A percentile compares a stretch with the other conserved stretches of the same genome.
phyloP scores from a whole-genome alignment of 2,797 vertebrate genomes.

The Aldrovandia affinis region DNA sequence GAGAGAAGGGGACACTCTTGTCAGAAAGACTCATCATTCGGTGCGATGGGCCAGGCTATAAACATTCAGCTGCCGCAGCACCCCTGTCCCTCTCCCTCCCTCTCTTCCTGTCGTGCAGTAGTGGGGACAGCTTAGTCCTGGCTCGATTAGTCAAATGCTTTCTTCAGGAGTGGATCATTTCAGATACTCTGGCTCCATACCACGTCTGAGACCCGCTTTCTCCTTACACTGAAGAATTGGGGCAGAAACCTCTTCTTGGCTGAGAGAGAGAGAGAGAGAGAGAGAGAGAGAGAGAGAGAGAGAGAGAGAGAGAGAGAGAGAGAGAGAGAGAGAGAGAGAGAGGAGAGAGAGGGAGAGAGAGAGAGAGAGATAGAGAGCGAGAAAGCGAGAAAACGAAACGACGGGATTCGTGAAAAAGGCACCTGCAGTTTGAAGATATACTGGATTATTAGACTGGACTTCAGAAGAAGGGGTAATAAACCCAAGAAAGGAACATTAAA shows the following conservation, averaged over 20 bases:
- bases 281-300: conserved; percentile 15
- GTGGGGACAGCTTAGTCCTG: background rate
- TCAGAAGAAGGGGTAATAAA: conserved; percentile 17
- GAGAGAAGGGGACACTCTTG: conserved; percentile 5
- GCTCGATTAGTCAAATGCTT: conserved; percentile 14
- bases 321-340: conserved; percentile 34
- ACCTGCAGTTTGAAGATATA: conserved; percentile 13
- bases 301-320: conserved; percentile 19
- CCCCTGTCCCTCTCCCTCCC: background rate
- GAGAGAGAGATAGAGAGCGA: too few species aligned
- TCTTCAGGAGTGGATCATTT: conserved; percentile 23
- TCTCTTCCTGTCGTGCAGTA: background rate
- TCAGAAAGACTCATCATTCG: conserved; percentile 18
- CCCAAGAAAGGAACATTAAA: background rate
- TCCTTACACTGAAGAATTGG: conserved; percentile 19
- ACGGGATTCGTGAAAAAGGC: conserved; percentile 10
- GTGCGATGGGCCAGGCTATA: conserved; percentile 13
- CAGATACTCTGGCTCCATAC: background rate
- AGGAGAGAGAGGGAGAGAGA: conserved; percentile 32
- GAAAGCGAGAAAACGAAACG: too few species aligned
- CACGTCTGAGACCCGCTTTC: conserved; percentile 1
- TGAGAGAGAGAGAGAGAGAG: conserved; percentile 25
- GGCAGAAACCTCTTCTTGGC: conserved; percentile 15
- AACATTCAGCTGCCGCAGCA: conserved; percentile 27
- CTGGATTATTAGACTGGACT: conserved; percentile 9